These are phyloP conservation scores for Palythoa grandis DNA, from an alignment of 92 coral and sea anemone genomes.

Conservation along the genomic window DNA sequence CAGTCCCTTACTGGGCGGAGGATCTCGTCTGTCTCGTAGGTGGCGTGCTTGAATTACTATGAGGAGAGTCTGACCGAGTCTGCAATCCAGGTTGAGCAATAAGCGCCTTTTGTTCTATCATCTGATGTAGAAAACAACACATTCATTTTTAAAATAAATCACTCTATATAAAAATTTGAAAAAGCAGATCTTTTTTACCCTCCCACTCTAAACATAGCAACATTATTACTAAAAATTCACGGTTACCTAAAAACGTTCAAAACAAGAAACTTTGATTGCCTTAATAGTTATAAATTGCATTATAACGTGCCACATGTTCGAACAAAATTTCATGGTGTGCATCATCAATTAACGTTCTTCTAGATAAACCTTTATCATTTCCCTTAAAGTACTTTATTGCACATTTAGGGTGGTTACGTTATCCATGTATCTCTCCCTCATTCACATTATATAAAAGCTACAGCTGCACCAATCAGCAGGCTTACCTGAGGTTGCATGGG, in stretches of 20 bases:
- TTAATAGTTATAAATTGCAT: too few relatives aligned
- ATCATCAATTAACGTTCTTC: too few relatives aligned
- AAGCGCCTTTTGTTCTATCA: slow-evolving; percentile 71
- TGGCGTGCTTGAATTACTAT: slow-evolving; percentile 65
- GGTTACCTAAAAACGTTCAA: too few relatives aligned
- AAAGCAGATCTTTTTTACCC: neutral
- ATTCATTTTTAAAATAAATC: neutral
- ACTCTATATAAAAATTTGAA: neutral
- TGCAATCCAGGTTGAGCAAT: slow-evolving; percentile 56
- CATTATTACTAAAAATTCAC: too few relatives aligned
- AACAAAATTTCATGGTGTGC: too few relatives aligned
- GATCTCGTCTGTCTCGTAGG: slow-evolving; percentile 72
- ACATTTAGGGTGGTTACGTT: neutral
- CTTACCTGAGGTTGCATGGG: slow-evolving; percentile 83
- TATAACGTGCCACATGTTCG: too few relatives aligned
- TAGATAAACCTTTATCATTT: too few relatives aligned
- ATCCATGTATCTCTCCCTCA: neutral
- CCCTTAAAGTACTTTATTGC: too few relatives aligned
- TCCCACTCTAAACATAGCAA: too few relatives aligned
- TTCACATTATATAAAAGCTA: neutral
- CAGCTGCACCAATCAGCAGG: neutral
- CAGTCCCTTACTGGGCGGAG: slow-evolving; percentile 34
- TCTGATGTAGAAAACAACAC: slow-evolving; percentile 38
- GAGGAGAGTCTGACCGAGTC: slow-evolving; percentile 67
- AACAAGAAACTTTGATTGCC: too few relatives aligned